Evolutionary conservation across 2,888 invertebrate genomes (phyloP), one percentile per base, ranked within the genome.

Genomic region (Drosophila picticornis): DNA sequence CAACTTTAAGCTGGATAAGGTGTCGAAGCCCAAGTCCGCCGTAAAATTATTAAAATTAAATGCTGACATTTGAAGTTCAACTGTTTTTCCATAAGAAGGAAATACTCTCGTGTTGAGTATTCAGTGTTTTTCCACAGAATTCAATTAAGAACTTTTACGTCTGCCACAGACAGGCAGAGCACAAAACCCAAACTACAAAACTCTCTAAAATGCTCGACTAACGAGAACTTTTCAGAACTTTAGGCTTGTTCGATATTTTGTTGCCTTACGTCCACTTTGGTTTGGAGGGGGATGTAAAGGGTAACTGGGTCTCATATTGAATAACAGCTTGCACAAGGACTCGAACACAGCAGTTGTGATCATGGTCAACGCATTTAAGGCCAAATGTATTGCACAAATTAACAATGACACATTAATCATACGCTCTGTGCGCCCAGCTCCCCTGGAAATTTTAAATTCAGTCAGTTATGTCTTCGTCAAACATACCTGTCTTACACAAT

Each of bases 131-230:
- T 19, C 59, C 75, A 70, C 70, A 70, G 83, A 87, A 87, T 90
- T 87, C 81, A 87, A 87, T 87, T 90, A 90, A 72, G 77, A 87
- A 88, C 64, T 86, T 90, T 88, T 61, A 25, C 66, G 72, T 60
- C 74, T 72, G 71, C 70, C 70, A 43, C 59, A 64, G 67, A 75
- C 66, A 59, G 34, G 62, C 70, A 36, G 31, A 46, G 27, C 9
- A 0, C 34, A 55, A 55, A 36, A 27, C 32, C n/a, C 29, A 34
- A 62, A 57, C 50, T 31, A 25, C 38, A 56, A 40, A 48, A 50
- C 19, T 22, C n/a, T 25, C 25, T 29, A 27, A 61, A 78, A 25
- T 48, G 40, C 52, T 64, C 38, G 43, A 68, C 64, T 38, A 57
- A n/a, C 51, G 60, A 75, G 25, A 46, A 46, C 25, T 46, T 27